Base-by-base conservation (phyloP, 2,888 invertebrate species). In the Gasteruption jaculator region DNA sequence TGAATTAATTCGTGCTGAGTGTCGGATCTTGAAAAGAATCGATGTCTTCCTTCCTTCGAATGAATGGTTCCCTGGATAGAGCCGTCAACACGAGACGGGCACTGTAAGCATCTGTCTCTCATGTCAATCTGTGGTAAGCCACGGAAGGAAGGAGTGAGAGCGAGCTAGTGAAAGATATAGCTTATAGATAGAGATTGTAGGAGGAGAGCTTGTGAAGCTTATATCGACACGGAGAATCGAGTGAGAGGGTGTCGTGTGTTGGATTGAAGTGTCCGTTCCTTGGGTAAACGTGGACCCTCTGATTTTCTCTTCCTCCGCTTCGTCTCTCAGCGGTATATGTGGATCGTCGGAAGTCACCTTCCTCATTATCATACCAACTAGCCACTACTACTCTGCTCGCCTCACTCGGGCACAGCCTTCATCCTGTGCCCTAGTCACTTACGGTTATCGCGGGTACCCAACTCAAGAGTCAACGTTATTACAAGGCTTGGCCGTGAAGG, bases 311-410 rank as follows among this genome's bases (percentile, higher is more conserved):
- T 52, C 50, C 45, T 50, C 52, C 33, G 35, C 19, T 31, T 41
- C 46, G 37, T 41, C 56, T 57, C 57, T 55, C 56, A 55, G 53
- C 54, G 52, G 53, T 60, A 60, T 62, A 63, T 53, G 45, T 61
- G 61, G 60, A 67, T 66, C 67, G 66, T 71, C 70, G 70, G 70
- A 70, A 69, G 70, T 71, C 68, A 70, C 69, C 70, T 70, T 70
- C 70, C 70, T 71, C 70, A 71, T 71, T 71, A 71, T 68, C 67
- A 68, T 69, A 65, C 62, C 66, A 63, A 60, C 57, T 59, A 51
- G 53, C 58, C 49, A 49, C 21, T n/a, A n/a, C 33, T 26, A 16
- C 43, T 21, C 3, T 56, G 52, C 63, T 63, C 63, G 61, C 56
- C n/a, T 60, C 58, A 59, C 61, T 65, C 63, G 63, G 58, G 54